Percentiles rank a stretch among this genome's conserved stretches.
Conservation (phyloP, 2,113 vertebrate genomes). For the Origma solitaria region DNA sequence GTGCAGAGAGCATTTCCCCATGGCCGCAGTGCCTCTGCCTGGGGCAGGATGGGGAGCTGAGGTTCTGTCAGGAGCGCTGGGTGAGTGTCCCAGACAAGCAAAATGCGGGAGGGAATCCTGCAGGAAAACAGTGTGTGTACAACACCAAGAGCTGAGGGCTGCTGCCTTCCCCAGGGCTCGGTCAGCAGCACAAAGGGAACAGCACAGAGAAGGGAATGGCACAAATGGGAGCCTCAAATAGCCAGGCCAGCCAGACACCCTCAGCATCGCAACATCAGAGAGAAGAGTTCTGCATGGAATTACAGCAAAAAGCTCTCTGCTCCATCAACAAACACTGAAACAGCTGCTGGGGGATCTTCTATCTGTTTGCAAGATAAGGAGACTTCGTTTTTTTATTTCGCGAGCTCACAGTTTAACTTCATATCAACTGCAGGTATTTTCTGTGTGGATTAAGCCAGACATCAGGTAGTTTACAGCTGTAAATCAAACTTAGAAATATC, state of each 20-base stretch:
- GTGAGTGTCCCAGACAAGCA: neutral
- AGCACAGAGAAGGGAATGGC: neutral
- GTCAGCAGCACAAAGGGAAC: rapidly evolving
- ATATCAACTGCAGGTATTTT: neutral
- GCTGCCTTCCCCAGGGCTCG: neutral
- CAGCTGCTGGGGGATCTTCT: neutral
- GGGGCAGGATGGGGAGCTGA: neutral
- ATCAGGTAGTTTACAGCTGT: neutral
- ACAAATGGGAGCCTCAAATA: neutral
- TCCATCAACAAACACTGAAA: neutral
- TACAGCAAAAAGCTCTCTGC: neutral
- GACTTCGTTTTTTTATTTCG: neutral
- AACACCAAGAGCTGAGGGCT: rapidly evolving
- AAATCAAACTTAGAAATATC: neutral
- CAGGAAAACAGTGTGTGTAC: rapidly evolving
- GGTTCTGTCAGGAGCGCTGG: neutral
- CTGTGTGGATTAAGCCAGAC: neutral
- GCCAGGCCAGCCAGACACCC: neutral
- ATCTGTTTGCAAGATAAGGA: neutral
- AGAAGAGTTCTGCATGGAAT: rapidly evolving
- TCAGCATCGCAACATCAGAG: neutral
- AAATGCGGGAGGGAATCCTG: neutral
- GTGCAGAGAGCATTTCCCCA: neutral
- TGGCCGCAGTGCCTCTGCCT: neutral
- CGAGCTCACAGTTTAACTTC: neutral